These are phyloP conservation scores for Clangula hyemalis DNA, from an alignment of 2,797 vertebrate species.

Conservation along the genomic window DNA sequence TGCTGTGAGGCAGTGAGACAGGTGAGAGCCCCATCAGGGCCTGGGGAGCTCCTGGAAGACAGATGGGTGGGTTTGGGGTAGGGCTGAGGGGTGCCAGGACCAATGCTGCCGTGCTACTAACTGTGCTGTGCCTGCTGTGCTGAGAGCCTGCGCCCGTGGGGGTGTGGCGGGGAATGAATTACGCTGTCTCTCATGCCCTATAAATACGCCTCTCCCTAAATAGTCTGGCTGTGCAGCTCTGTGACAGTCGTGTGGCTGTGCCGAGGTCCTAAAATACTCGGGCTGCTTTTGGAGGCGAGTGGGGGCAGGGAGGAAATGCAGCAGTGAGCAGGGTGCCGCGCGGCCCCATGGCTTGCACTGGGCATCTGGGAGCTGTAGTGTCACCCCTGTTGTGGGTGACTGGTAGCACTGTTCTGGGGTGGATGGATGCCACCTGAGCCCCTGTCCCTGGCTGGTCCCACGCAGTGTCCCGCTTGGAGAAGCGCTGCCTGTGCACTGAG, in stretches of 20 bases:
- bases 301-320: slow-evolving; percentile 9
- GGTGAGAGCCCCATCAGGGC: accelerated
- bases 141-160: background rate
- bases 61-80: background rate
- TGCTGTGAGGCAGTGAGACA: background rate
- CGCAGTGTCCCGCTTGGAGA: background rate
- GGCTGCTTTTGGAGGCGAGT: background rate
- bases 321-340: background rate
- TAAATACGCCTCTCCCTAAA: slow-evolving; percentile 51
- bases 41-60: background rate
- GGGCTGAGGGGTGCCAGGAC: background rate
- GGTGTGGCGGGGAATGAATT: background rate
- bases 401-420: background rate
- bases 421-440: background rate
- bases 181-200: background rate
- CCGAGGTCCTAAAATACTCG: slow-evolving; percentile 27
- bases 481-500: background rate
- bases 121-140: accelerated
- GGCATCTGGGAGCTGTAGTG: background rate
- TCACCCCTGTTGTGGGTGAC: background rate
- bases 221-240: background rate
- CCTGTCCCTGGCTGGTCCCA: background rate
- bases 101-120: accelerated
- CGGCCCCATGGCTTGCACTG: background rate
- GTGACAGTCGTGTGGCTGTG: background rate